These are phyloP conservation scores for Hylia prasina DNA, from an alignment of 2,113 vertebrate genomes.

Conservation along the genomic window DNA sequence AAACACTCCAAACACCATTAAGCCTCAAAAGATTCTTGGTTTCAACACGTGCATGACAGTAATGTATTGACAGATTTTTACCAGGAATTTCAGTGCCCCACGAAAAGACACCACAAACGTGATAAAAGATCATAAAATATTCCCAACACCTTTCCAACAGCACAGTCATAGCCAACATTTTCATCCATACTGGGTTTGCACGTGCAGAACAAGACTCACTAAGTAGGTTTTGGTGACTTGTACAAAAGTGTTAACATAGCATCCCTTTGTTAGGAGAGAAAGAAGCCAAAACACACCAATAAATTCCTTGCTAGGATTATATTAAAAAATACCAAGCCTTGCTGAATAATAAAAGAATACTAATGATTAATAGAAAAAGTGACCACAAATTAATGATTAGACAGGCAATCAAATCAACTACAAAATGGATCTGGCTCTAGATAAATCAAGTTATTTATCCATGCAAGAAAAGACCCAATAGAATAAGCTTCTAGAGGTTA, in stretches of 20 bases:
- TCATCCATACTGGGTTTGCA: background rate
- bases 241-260: background rate
- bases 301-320: background rate
- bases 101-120: rapidly evolving
- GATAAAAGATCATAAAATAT: background rate
- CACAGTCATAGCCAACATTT: background rate
- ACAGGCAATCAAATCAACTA: background rate
- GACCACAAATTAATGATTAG: background rate
- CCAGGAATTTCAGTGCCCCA: background rate
- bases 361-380: background rate
- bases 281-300: background rate
- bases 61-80: background rate
- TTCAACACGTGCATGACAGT: rapidly evolving
- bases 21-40: background rate
- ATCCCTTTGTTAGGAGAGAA: background rate
- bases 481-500: background rate
- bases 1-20: background rate
- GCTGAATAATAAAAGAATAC: background rate
- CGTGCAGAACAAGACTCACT: background rate
- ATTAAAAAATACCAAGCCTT: background rate
- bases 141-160: background rate
- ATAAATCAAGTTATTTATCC: background rate
- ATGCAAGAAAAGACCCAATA: background rate
- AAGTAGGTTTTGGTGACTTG: background rate
- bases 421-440: background rate